Evolutionary conservation across 2,113 vertebrate species (phyloP), one percentile per base, ranked within the genome.

Genomic region (Galemys pyrenaicus): DNA sequence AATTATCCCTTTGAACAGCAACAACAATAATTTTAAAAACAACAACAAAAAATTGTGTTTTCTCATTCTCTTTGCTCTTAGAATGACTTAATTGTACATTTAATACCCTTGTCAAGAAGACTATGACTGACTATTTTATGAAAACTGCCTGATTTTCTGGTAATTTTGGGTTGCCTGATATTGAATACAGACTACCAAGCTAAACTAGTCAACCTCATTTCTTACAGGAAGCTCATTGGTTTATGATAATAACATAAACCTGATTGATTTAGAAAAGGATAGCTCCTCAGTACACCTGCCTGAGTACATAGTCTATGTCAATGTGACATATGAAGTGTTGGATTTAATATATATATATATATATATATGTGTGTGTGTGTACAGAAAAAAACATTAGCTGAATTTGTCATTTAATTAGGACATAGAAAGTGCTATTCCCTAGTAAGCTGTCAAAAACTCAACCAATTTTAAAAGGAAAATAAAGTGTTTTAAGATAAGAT

Each of bases 401-500:
- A 46, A 22, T 70, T 39, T 91, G 24, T 49, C 6, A 32, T 22
- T 92, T 85, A 82, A 78, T 89, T 92, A 65, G 32, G 91, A 92
- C 79, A 30, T 5, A 81, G 37, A 70, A 20, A 10, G 20, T 37
- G 2, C 6, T 51, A 54, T 70, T 83, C 67, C 8, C 51, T 81
- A 32, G 5, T 22, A 39, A 35, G 32, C 51, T 80, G 58, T 9
- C 64, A 81, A 82, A 46, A 84, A 62, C 67, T 80, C 60, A 51
- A 67, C 19, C 58, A 90, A 9, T 20, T 94, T 64, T 62, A 87
- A 28, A 92, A 71, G n/a, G 22, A 93, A 94, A 32, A 93, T 12
- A 39, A 83, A 96, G 83, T 49, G 60, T 86, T 77, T 64, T 51
- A 0, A 82, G 70, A 49, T 56, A 37, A 82, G 15, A 75, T 79